phyloP scores from a whole-genome alignment of 2,888 invertebrate genomes.

The Seira sanloemensis region DNA sequence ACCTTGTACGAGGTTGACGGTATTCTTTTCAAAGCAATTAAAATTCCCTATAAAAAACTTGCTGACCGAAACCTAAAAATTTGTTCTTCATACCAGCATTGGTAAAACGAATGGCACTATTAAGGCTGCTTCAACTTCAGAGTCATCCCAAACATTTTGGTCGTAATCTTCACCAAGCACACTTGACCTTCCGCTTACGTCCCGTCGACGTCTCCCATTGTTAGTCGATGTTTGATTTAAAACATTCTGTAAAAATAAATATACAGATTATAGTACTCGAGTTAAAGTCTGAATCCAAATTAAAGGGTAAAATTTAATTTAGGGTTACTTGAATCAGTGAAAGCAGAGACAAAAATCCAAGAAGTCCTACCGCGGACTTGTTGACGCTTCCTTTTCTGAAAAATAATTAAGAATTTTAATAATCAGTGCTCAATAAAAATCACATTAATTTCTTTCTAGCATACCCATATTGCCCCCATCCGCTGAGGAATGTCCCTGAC shows the following conservation, averaged over 20 bases:
- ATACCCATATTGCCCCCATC: conserved; percentile 37
- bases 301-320: background rate
- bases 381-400: conserved; percentile 56
- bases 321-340: conserved; percentile 69
- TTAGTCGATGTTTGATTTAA: conserved; percentile 37
- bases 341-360: conserved; percentile 70
- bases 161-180: conserved; percentile 9
- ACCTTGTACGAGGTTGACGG: conserved; percentile 65
- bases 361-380: conserved; percentile 69
- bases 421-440: background rate
- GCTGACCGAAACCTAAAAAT: too few relatives aligned
- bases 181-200: background rate
- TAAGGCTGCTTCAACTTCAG: background rate
- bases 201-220: conserved; percentile 16
- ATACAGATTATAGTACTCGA: too few relatives aligned
- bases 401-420: background rate
- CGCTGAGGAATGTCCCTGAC: conserved; percentile 15
- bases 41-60: too few relatives aligned
- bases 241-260: conserved; percentile 30
- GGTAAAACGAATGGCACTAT: conserved; percentile 21
- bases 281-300: too few relatives aligned
- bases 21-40: conserved; percentile 58
- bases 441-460: background rate
- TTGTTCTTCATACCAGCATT: conserved; percentile 33
- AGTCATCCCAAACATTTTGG: conserved; percentile 8